Evolutionary conservation across 1,140 invertebrate species (phyloP), one percentile per base, ranked within the genome.

Genomic region (Coelopa frigida): DNA sequence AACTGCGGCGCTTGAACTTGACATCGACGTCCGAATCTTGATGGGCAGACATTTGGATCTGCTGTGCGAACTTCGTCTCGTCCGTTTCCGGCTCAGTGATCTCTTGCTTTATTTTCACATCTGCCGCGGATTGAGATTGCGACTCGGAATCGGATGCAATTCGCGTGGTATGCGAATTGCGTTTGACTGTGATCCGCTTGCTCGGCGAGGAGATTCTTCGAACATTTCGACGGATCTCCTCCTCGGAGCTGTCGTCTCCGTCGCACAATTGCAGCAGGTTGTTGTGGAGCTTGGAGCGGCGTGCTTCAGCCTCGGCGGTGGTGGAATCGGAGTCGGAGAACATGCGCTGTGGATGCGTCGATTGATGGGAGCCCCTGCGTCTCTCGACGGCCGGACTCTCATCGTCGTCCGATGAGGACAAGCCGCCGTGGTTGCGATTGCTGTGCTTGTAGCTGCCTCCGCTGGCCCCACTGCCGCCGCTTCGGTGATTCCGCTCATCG

Each of bases 111-210:
- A 65, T 49, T 29, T 42, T 38, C 42, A 59, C 46, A 74, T 78
- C 55, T 74, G n/a, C 43, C 0, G 46, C 37, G 0, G 59, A 53
- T 39, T 51, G 62, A 17, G 62, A 66, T 33, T 66, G 62, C 3
- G 62, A 66, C 37, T 66, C 62, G 70, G 64, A 76, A 57, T 81
- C 78, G 7, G 78, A 80, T 49, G 76, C 72, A 24, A 79, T 78
- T n/a, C 76, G 70, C 5, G 73, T 64, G 8, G 63, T 71, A 44
- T 72, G 68, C 5, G 73, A 78, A 57, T 76, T 77, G 47, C 76
- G 73, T 44, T 75, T 71, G 0, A 54, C 56, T 17, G 72, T 62
- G 7, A 76, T 58, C 48, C 74, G 75, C 49, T 71, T 72, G 40
- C 62, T 55, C 21, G 65, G 58, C 53, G 27, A 35, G 22, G 33